Percentiles rank a stretch among this genome's conserved stretches.
phyloP scores from a whole-genome alignment of 2,113 vertebrate species.

The Cygnus buccinator region DNA sequence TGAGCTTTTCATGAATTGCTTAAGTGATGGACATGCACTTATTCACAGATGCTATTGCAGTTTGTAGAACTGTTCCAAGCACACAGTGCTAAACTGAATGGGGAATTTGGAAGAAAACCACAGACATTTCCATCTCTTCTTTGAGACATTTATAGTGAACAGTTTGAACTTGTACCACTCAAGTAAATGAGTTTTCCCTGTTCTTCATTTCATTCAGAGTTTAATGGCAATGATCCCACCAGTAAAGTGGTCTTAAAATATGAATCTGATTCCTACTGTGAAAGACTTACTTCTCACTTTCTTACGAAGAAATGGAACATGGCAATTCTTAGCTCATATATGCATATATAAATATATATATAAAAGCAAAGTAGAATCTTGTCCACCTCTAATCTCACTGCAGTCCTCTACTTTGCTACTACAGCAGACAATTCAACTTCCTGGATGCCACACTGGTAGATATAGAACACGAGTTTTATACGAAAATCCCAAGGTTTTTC shows the following conservation, averaged over 20 bases:
- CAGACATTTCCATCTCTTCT: not conserved
- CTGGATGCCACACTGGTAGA: not conserved
- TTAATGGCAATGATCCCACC: not conserved
- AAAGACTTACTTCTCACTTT: not conserved
- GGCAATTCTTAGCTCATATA: not conserved
- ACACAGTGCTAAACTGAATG: not conserved
- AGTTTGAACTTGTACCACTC: not conserved
- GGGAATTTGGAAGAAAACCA: not conserved
- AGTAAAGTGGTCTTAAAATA: not conserved
- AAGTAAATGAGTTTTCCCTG: not conserved
- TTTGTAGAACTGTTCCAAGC: not conserved
- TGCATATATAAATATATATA: not conserved
- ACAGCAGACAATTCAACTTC: not conserved
- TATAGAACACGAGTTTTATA: not conserved
- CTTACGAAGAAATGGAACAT: not conserved
- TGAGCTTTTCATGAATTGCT: not conserved
- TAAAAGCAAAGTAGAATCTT: not conserved
- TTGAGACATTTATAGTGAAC: not conserved
- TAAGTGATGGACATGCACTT: not conserved
- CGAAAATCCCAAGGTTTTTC: not conserved
- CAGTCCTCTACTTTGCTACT: not conserved
- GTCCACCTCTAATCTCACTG: not conserved
- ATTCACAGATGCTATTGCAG: not conserved
- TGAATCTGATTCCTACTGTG: not conserved
- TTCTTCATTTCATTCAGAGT: not conserved